Evolutionary conservation across 2,888 invertebrate species (phyloP).

Genomic region (Pterobdella sp.): DNA sequence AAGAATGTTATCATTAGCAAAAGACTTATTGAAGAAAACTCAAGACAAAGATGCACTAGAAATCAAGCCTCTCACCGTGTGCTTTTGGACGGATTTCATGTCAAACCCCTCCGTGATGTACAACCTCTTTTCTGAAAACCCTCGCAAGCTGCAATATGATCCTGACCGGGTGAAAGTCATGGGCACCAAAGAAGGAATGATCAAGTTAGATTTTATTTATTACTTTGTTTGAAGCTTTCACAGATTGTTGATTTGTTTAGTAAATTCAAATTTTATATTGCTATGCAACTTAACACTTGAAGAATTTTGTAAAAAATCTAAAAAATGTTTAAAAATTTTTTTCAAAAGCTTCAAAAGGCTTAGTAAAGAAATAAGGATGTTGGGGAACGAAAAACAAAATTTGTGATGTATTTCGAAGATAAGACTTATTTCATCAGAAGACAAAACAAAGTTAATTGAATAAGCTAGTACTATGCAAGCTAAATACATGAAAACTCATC

Average conservation of each 20-base stretch:
- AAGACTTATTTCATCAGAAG: no score
- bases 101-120: conserved; percentile 39
- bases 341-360: no score
- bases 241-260: not conserved
- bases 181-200: conserved; percentile 41
- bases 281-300: no score
- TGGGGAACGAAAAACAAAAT: no score
- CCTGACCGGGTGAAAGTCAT: conserved; percentile 40
- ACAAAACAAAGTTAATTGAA: no score
- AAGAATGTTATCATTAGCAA: conserved; percentile 33
- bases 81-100: conserved; percentile 40
- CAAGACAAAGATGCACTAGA: conserved; percentile 35
- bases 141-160: conserved; percentile 39
- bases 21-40: conserved; percentile 39
- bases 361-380: no score
- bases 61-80: conserved; percentile 39
- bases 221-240: not conserved
- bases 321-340: no score
- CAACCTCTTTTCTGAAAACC: conserved; percentile 35
- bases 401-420: no score
- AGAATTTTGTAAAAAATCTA: no score
- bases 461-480: no score
- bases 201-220: conserved; percentile 26
- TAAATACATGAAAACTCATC: no score
- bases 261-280: not conserved